A percentile compares a stretch with the other conserved stretches of the same genome.
phyloP scores from a whole-genome alignment of 2,797 vertebrate species.

The Corythornis leucogaster region DNA sequence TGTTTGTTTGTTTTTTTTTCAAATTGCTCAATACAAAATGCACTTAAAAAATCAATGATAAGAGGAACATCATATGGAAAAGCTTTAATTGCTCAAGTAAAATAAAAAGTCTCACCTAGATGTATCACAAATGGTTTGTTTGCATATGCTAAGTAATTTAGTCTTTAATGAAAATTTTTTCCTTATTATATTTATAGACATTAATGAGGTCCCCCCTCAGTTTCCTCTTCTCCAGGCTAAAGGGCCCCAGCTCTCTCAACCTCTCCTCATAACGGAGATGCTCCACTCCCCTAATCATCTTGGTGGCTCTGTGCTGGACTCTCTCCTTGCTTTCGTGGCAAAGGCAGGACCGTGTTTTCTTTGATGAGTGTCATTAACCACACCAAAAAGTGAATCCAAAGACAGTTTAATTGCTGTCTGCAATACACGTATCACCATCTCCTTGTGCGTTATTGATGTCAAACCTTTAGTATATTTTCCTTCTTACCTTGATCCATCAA shows the following conservation, averaged over 20 bases:
- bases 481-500: not conserved
- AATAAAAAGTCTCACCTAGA: not conserved
- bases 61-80: not conserved
- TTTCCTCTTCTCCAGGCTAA: too few species aligned
- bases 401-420: not conserved
- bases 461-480: not conserved
- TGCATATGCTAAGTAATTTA: conserved; percentile 22
- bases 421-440: not conserved
- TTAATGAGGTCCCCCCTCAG: too few species aligned
- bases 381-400: not conserved
- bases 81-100: conserved; percentile 42
- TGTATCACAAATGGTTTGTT: conserved; percentile 15
- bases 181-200: not conserved
- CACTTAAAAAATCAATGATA: not conserved
- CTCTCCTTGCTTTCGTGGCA: not conserved
- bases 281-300: too few species aligned
- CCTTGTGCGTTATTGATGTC: not conserved
- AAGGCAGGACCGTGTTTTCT: not conserved
- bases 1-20: not conserved
- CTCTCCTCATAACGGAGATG: too few species aligned
- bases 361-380: not conserved
- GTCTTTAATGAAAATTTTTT: conserved; percentile 6
- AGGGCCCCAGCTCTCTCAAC: too few species aligned
- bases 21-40: not conserved
- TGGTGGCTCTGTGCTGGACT: too few species aligned